A percentile compares a stretch with the other conserved stretches of the same genome.
phyloP scores from a whole-genome alignment of 1,140 invertebrate genomes.

The Pseudoatta argentina region DNA sequence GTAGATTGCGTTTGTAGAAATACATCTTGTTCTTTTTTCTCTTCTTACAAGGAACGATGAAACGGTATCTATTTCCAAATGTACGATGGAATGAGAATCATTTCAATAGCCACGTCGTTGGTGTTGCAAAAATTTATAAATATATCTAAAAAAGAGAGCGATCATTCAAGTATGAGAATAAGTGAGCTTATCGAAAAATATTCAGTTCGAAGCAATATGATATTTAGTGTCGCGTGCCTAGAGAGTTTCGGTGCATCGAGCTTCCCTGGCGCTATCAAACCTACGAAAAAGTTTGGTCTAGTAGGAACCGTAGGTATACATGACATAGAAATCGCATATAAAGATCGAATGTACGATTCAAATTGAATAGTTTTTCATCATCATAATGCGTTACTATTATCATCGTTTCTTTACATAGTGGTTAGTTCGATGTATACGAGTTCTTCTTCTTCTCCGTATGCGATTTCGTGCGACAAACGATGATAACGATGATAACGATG shows the following conservation, averaged over 20 bases:
- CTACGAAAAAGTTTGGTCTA: constrained; percentile 37
- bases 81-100: not conserved
- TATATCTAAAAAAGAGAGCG: constrained; percentile 44
- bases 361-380: constrained; percentile 29
- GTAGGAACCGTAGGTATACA: constrained; percentile 60
- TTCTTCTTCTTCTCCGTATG: constrained; percentile 9
- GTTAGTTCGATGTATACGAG: not conserved
- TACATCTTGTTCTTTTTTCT: not conserved
- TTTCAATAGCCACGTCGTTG: constrained; percentile 4
- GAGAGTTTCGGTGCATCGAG: constrained; percentile 20
- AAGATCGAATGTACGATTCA: constrained; percentile 37
- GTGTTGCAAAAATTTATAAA: constrained; percentile 38
- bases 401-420: not conserved
- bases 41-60: not conserved
- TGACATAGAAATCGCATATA: constrained; percentile 23
- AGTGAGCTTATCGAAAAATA: constrained; percentile 36
- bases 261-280: constrained; percentile 27
- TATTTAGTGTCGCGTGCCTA: constrained; percentile 19
- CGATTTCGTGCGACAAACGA: constrained; percentile 33
- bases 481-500: constrained; percentile 23
- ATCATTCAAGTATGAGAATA: not conserved
- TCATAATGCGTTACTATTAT: constrained; percentile 17
- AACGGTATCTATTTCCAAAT: constrained; percentile 4
- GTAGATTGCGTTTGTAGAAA: not conserved
- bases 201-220: constrained; percentile 24